A percentile compares a stretch with the other conserved stretches of the same genome.
phyloP scores from a whole-genome alignment of 2,113 vertebrate species.

The Montifringilla adamsi region DNA sequence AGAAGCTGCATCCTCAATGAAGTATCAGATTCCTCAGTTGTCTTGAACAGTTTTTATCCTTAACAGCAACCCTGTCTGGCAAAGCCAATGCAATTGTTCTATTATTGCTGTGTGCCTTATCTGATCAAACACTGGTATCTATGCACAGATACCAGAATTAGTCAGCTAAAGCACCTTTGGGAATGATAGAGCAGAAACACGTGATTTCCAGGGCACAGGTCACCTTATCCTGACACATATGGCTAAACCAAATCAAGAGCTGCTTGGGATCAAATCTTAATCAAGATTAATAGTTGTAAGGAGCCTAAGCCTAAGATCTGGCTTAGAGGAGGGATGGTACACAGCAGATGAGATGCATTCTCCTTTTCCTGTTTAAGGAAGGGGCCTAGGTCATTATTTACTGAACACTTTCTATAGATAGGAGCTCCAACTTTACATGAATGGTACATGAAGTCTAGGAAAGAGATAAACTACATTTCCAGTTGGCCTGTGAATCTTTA shows the following conservation, averaged over 20 bases:
- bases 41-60: neutral
- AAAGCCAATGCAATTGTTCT: neutral
- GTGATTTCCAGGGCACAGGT: neutral
- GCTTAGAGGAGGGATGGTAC: neutral
- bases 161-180: neutral
- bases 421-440: neutral
- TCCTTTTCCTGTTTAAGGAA: neutral
- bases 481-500: neutral
- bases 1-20: neutral
- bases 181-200: neutral
- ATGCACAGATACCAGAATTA: fast-evolving
- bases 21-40: neutral
- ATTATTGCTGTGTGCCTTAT: neutral
- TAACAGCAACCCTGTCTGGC: neutral
- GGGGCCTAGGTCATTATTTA: neutral
- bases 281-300: neutral
- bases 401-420: neutral
- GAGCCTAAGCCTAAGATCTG: neutral
- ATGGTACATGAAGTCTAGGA: neutral
- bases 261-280: neutral
- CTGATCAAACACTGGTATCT: neutral
- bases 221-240: neutral
- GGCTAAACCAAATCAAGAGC: neutral
- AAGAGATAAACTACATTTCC: neutral
- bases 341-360: neutral